Base-by-base conservation (phyloP, 2,797 vertebrate genomes). In the Melanotaenia parkinsoni region DNA sequence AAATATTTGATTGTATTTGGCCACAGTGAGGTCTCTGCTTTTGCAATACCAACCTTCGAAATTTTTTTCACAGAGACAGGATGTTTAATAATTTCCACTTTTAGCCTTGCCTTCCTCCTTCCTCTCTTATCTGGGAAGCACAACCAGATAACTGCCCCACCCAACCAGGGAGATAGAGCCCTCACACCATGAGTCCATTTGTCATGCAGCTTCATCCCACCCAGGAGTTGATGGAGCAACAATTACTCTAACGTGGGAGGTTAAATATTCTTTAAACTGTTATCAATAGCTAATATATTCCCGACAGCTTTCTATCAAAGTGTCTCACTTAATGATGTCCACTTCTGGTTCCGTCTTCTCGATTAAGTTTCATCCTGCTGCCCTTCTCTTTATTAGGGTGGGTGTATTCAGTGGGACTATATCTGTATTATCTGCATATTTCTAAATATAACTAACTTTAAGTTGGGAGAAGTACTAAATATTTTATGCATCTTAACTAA, bases 1-100 rank as follows among this genome's bases (percentile, higher is more conserved):
- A 92, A 91, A 87, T 84, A 84, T 91, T 85, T 87, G 87, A 93
- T 90, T 93, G 88, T 88, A 92, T 93, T 93, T 90, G 79, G 68
- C 85, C 73, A 70, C 11, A 35, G 68, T 80, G 73, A 88, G 74
- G 83, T 85, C 84, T 79, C 79, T 82, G 76, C 76, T 85, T 84
- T 78, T 68, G 67, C 79, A 72, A 79, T 71, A 77, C 75, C 74
- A 81, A 74, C 76, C 58, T 67, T 58, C 14, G 71, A 67, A 76
- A 64, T 57, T 62, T 37, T 83, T 83, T 76, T 79, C 67, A 63
- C 73, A 61, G 86, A 87, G 86, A 91, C 82, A 70, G 63, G 81
- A 80, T 80, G 79, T 89, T 87, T 86, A 81, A 88, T 90, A 88
- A 89, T 77, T 85, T 82, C 80, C 78, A 77, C 79, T 88, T 86